Conservation (phyloP, 2,797 vertebrate genomes). For the Falco rusticolus region DNA sequence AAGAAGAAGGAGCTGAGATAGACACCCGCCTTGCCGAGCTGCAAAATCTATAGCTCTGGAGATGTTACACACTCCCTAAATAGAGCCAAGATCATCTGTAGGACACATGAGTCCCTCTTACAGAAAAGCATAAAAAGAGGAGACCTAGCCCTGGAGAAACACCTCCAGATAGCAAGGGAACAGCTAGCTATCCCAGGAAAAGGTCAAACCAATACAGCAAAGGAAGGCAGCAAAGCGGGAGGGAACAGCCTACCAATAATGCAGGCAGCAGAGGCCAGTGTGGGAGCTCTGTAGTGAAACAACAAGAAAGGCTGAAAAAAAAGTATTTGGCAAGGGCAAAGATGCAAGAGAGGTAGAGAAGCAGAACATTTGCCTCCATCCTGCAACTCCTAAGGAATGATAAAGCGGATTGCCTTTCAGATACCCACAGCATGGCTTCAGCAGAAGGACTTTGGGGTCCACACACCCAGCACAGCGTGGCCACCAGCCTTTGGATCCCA, state of each 20-base stretch:
- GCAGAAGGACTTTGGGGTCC: background rate
- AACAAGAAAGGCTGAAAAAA: background rate
- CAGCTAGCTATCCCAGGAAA: constrained; percentile 26
- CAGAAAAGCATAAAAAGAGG: background rate
- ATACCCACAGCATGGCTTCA: background rate
- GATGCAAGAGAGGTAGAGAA: background rate
- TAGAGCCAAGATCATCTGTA: constrained; percentile 57
- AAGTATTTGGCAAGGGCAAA: constrained; percentile 26
- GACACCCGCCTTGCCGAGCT: background rate
- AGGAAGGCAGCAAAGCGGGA: background rate
- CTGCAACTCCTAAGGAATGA: background rate
- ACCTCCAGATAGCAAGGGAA: constrained; percentile 26
- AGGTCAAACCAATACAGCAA: constrained; percentile 29
- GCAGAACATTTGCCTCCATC: background rate
- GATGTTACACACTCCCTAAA: constrained; percentile 26
- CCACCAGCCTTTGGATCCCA: background rate
- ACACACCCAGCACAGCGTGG: rapidly evolving
- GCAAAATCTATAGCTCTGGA: constrained; percentile 22
- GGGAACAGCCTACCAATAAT: background rate
- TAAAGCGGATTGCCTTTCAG: background rate
- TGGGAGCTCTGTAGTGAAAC: background rate
- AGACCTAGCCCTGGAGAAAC: constrained; percentile 38
- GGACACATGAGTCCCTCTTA: constrained; percentile 13
- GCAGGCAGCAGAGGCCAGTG: background rate
- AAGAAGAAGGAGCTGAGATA: constrained; percentile 19